These are phyloP conservation scores for Nothocercus julius DNA, from an alignment of 2,113 vertebrate genomes.

Conservation along the genomic window DNA sequence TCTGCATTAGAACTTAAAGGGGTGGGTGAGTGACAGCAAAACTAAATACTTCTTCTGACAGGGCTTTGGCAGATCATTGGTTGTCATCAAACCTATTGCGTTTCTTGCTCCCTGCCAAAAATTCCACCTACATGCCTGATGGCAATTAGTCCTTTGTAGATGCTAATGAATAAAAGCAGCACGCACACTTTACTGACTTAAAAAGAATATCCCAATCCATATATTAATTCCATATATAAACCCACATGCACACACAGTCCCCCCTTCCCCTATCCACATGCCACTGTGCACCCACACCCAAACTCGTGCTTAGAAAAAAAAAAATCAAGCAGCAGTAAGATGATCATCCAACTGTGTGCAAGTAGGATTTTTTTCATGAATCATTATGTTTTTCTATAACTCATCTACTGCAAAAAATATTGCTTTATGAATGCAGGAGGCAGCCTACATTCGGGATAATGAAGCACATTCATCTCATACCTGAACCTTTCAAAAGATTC, in stretches of 20 bases:
- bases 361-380: conserved; percentile 52
- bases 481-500: conserved; percentile 30
- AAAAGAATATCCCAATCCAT: conserved; percentile 75
- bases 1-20: conserved; percentile 84
- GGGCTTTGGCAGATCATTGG: conserved; percentile 83
- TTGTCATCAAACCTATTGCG: conserved; percentile 83
- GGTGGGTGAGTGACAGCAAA: conserved; percentile 83
- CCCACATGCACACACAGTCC: conserved; percentile 33
- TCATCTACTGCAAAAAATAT: conserved; percentile 33
- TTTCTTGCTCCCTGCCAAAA: conserved; percentile 82
- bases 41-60: conserved; percentile 79
- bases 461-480: conserved; percentile 3
- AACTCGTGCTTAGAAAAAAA: conserved; percentile 38
- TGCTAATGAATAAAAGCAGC: conserved; percentile 84
- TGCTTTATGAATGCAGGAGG: conserved; percentile 51
- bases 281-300: conserved; percentile 33
- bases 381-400: conserved; percentile 65
- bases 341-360: conserved; percentile 43
- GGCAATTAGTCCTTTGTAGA: conserved; percentile 84
- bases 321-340: conserved; percentile 45
- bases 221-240: conserved; percentile 74
- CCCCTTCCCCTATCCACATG: conserved; percentile 50
- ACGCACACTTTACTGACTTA: conserved; percentile 65
- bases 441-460: conserved; percentile 33
- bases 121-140: conserved; percentile 86